These are phyloP conservation scores for Centroberyx gerrardi DNA, from an alignment of 2,797 vertebrate genomes.

Conservation along the genomic window DNA sequence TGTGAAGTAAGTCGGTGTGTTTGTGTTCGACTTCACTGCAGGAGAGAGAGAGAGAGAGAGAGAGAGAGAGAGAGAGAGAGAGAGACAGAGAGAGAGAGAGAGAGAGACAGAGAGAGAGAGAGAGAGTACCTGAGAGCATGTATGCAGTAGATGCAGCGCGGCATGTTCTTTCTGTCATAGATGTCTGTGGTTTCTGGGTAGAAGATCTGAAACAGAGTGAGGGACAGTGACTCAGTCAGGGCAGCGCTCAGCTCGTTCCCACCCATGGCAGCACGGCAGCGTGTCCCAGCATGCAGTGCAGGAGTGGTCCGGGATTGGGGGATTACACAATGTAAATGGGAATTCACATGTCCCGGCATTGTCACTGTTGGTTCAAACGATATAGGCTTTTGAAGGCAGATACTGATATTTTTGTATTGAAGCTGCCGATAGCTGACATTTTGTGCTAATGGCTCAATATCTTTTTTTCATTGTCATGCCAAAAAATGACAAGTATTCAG, in stretches of 20 bases:
- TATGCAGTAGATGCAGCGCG: slow-evolving; percentile 98
- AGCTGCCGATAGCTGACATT: no score
- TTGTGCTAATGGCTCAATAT: no score
- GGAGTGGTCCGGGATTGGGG: slow-evolving; percentile 4
- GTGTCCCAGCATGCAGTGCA: slow-evolving; percentile 40
- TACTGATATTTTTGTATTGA: background rate
- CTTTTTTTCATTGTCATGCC: no score
- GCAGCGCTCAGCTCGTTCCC: background rate
- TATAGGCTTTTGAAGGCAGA: background rate
- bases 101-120: background rate
- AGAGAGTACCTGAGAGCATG: slow-evolving; percentile 94
- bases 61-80: no score
- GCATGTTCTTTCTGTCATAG: slow-evolving; percentile 99
- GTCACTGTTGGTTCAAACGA: background rate
- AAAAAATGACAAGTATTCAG: no score
- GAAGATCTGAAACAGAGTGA: slow-evolving; percentile 91
- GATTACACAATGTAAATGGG: slow-evolving; percentile 40
- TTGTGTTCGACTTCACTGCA: slow-evolving; percentile 1
- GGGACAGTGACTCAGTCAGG: slow-evolving; percentile 10
- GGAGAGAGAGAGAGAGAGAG: no score
- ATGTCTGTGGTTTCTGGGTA: slow-evolving; percentile 99
- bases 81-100: no score
- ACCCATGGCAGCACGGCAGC: background rate
- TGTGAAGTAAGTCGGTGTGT: background rate
- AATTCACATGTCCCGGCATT: slow-evolving; percentile 17